Base-by-base conservation (phyloP, 2,888 invertebrate genomes). In the Ochropleura leucogaster region DNA sequence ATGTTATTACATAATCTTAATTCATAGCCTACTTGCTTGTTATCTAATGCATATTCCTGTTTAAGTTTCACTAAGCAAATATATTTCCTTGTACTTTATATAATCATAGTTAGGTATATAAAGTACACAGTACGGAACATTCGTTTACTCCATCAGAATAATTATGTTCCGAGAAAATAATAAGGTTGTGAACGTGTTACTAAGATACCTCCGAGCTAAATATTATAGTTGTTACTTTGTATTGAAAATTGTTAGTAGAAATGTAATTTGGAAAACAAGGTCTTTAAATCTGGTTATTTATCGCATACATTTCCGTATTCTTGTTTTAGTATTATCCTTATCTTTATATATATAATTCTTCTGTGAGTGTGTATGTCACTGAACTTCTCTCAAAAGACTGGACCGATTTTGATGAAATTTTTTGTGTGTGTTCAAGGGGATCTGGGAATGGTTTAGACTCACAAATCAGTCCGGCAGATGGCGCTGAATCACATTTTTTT, bases 111-210 rank as follows among this genome's bases (percentile, higher is more conserved):
- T 46, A 40, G 3, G 10, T 66, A 59, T 5, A 46, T 20, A 62
- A 30, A 44, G 4, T 47, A 79, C 10, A 65, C n/a, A 20, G 12
- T 14, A 62, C 16, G 18, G 3, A 51, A 62, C 42, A 71, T 47
- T 59, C 62, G 16, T 59, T 64, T n/a, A 64, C 30, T 30, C 62
- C 55, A 73, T 62, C 51, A 20, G 6, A 42, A 67, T 80, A 63
- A 67, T 79, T 68, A 68, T 18, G 49, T 74, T 40, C 55, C 20
- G 63, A 63, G 70, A 70, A 57, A 18, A 46, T 77, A 49, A 78
- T 70, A 47, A 44, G 20, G 14, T 40, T 67, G 7, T 6, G 44
- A 51, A 55, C 64, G 4, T 64, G 64, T 65, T 55, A 67, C 20
- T 68, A 18, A 55, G 18, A 12, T 20, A 46, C 53, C 74, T 55